Percentiles rank a stretch among this genome's conserved stretches.
Conservation (phyloP, 2,888 invertebrate genomes). For the Ectemnius continuus region DNA sequence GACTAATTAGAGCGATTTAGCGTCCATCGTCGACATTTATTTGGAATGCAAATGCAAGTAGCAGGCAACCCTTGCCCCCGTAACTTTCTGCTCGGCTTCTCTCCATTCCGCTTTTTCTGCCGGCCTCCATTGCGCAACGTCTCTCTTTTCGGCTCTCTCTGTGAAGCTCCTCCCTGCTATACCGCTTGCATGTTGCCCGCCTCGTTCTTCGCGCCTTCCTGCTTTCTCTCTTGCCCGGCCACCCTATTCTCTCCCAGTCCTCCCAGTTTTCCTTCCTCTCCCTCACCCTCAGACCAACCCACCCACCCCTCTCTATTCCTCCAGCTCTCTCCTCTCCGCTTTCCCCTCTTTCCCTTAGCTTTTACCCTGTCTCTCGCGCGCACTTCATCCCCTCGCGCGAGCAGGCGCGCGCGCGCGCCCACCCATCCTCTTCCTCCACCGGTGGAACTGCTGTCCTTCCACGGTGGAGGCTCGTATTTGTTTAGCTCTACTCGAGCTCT, state of each 20-base stretch:
- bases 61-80: slow-evolving; percentile 34
- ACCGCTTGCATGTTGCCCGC: background rate
- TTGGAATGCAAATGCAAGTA: slow-evolving; percentile 61
- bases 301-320: background rate
- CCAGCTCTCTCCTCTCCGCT: background rate
- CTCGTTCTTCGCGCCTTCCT: slow-evolving; percentile 3
- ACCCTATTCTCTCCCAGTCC: background rate
- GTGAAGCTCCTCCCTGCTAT: background rate
- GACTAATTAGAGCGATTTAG: slow-evolving; percentile 65
- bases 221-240: background rate
- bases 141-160: slow-evolving; percentile 9
- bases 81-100: slow-evolving; percentile 23
- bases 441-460: background rate
- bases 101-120: slow-evolving; percentile 13
- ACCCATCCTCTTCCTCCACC: background rate
- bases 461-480: background rate
- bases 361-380: no score
- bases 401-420: no score
- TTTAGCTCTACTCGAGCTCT: background rate
- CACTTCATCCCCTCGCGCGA: no score
- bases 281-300: background rate
- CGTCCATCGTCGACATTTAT: slow-evolving; percentile 59
- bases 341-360: background rate
- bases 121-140: background rate
- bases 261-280: background rate